A percentile compares a stretch with the other conserved stretches of the same genome.
These are phyloP conservation scores for Acanthosepion lycidas DNA, from an alignment of 2,888 invertebrate genomes.

Conservation along the genomic window DNA sequence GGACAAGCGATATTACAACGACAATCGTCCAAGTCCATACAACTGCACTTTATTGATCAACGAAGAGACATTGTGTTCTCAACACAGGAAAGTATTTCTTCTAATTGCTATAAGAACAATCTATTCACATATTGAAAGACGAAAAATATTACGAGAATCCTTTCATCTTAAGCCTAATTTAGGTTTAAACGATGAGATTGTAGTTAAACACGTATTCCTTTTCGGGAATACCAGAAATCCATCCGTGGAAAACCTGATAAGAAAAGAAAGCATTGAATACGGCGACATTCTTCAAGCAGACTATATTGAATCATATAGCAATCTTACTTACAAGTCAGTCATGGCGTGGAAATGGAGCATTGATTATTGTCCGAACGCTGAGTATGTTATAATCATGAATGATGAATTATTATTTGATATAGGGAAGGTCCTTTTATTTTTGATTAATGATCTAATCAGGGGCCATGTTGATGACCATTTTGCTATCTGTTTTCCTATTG, in stretches of 20 bases:
- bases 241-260: neutral
- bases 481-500: neutral
- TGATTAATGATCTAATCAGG: neutral
- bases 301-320: too few relatives aligned
- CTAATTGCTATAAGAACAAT: neutral
- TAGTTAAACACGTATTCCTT: neutral
- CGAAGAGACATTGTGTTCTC: neutral
- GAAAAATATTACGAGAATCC: neutral
- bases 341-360: too few relatives aligned
- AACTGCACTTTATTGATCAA: neutral
- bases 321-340: too few relatives aligned
- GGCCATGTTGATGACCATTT: neutral
- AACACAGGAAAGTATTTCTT: neutral
- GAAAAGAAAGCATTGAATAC: neutral
- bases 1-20: neutral
- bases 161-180: neutral
- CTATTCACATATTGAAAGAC: neutral
- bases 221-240: neutral
- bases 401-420: conserved; percentile 55
- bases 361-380: neutral
- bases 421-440: conserved; percentile 52
- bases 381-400: neutral
- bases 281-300: neutral
- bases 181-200: too few relatives aligned
- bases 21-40: neutral